Base-by-base conservation (phyloP, 2,888 invertebrate genomes). In the Tetragnatha montana region DNA sequence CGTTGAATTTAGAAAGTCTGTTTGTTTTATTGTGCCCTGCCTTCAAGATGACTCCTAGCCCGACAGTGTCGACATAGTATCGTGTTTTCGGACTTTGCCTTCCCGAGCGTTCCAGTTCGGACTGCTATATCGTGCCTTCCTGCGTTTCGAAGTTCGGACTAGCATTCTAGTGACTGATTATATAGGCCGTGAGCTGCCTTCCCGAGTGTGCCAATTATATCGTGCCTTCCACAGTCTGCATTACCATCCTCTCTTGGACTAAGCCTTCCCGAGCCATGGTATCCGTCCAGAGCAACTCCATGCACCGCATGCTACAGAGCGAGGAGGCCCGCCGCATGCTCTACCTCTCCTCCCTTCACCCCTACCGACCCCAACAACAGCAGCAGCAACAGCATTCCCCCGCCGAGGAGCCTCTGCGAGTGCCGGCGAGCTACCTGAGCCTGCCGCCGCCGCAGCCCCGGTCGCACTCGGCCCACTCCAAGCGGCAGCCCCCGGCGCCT, bases 301-400 rank as follows among this genome's bases (percentile, higher is more conserved):
- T 82, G 70, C 78, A 88, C 14, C 75, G 78, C 21, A 79, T 88
- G 49, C 47, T 88, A 21, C 3, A 49, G 6, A 49, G 60, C 8
- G 88, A 88, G 14, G 88, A 88, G 7, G 79, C 88, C 21, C 51
- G 88, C 14, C 70, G 88, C 60, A 68, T 88, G 1, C 49, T 83
- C 14, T 88, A 88, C 22, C 73, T 83, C 7, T 60, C 73, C 6
- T 51, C 75, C 17, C 7, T 51, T 19, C 49, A 83, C 68, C 71
- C 8, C 80, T 74, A 47, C 21, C 60, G 35, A 47, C 17, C n/a
- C 51, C 80, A 22, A 68, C 80, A 3, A 68, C 4, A 17, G 22
- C 86, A 4, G 68, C 73, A 74, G 74, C 73, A 8, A 74, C 80
- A 14, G 19, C 47, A n/a, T 51, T 73, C 17, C 21, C 68, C 2